Evolutionary conservation across 2,113 vertebrate genomes (phyloP).

Genomic region (Elephantulus edwardii): DNA sequence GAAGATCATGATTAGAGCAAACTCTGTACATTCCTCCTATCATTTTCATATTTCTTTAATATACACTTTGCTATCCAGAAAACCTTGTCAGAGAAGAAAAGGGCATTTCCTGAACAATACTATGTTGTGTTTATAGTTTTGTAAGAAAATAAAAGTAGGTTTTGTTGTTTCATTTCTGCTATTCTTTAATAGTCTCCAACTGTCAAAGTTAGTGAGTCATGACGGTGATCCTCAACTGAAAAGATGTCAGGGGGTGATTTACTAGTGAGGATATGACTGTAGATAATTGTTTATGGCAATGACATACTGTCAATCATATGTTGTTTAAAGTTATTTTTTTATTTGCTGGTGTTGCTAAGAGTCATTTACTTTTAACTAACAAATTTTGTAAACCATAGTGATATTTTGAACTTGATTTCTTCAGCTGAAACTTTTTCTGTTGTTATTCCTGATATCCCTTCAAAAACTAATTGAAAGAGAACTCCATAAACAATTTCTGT

Average conservation of each 20-base stretch:
- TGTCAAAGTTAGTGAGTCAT: not conserved
- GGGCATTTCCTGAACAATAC: constrained; percentile 19
- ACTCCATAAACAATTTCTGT: not conserved
- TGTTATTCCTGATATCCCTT: not conserved
- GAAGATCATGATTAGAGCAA: not conserved
- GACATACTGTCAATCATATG: not conserved
- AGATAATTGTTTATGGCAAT: constrained; percentile 11
- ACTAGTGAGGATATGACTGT: not conserved
- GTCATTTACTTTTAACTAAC: constrained; percentile 15
- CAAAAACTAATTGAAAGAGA: not conserved
- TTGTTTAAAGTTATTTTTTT: constrained; percentile 6
- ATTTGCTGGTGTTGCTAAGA: not conserved
- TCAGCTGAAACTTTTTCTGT: not conserved
- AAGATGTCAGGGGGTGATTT: not conserved
- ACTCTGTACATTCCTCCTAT: not conserved
- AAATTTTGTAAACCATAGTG: not conserved
- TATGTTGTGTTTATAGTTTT: not conserved
- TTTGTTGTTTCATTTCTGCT: not conserved
- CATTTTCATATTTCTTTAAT: not conserved
- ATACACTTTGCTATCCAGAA: not conserved
- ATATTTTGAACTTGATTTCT: not conserved
- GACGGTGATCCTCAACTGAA: not conserved
- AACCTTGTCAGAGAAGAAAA: not conserved
- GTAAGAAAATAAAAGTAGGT: not conserved
- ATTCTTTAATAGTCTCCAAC: not conserved